These are phyloP conservation scores for Columba guinea DNA, from an alignment of 2,797 vertebrate genomes.

Conservation along the genomic window DNA sequence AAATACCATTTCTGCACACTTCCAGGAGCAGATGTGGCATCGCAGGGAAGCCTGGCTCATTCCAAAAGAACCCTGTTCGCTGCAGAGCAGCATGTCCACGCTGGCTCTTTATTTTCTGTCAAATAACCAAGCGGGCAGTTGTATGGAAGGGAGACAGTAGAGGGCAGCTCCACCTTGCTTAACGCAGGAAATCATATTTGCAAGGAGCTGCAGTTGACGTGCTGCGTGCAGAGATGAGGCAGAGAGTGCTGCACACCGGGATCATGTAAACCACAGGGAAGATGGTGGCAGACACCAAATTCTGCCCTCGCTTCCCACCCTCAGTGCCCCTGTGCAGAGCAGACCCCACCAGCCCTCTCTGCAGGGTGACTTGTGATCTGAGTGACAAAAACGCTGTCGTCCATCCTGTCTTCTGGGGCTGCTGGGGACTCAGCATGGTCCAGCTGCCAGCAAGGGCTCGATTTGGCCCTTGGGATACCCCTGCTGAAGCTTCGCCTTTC, in stretches of 20 bases:
- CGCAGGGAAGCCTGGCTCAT: fast-evolving
- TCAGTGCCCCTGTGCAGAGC: fast-evolving
- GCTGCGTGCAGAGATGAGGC: fast-evolving
- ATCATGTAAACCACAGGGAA: fast-evolving
- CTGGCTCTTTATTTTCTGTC: background rate
- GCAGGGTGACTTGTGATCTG: fast-evolving
- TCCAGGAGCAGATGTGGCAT: fast-evolving
- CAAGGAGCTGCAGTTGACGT: fast-evolving
- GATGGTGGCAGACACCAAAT: background rate
- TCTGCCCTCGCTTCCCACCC: background rate
- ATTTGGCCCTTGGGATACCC: background rate
- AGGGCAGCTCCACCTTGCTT: conserved; percentile 67
- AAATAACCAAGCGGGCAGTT: background rate
- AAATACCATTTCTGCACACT: fast-evolving
- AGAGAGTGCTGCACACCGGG: fast-evolving
- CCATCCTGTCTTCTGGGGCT: fast-evolving
- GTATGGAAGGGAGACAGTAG: conserved; percentile 61
- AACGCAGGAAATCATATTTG: background rate
- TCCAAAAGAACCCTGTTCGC: fast-evolving
- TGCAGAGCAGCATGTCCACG: fast-evolving
- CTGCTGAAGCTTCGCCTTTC: background rate
- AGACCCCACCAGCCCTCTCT: background rate
- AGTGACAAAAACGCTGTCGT: background rate
- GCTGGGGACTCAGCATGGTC: background rate
- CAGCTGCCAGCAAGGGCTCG: fast-evolving